Conservation (phyloP, 2,888 invertebrate genomes). For the Andrena hattorfiana region DNA sequence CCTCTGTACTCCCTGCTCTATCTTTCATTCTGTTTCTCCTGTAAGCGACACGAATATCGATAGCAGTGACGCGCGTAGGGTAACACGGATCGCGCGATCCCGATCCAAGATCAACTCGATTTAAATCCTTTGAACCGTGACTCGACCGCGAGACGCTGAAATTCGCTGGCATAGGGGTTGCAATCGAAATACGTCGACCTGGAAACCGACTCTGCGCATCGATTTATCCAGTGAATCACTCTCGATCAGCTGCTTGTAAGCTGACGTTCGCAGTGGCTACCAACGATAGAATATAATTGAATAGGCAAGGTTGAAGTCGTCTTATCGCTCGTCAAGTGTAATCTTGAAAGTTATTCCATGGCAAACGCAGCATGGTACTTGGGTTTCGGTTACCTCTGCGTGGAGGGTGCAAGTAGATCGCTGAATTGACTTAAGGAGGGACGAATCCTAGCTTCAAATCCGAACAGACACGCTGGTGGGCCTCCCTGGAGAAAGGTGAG, state of each 20-base stretch:
- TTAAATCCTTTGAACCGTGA: conserved; percentile 72
- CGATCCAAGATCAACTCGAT: conserved; percentile 67
- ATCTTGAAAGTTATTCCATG: conserved; percentile 16
- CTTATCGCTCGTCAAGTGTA: neutral
- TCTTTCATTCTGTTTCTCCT: conserved; percentile 26
- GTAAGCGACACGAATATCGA: conserved; percentile 66
- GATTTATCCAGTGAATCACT: conserved; percentile 17
- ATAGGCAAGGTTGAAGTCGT: neutral
- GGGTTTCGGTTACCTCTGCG: neutral
- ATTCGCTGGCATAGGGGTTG: neutral
- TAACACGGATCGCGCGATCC: conserved; percentile 59
- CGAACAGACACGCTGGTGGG: neutral
- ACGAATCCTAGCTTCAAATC: conserved; percentile 9
- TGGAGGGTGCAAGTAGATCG: neutral
- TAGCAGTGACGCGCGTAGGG: conserved; percentile 64
- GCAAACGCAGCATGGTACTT: neutral
- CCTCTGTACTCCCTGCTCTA: neutral
- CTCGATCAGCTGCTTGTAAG: neutral
- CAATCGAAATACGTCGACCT: too few relatives aligned
- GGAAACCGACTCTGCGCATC: neutral
- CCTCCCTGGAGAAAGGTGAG: neutral
- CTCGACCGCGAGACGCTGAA: conserved; percentile 14
- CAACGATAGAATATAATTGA: neutral
- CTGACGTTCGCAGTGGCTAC: neutral
- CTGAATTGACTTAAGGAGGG: conserved; percentile 33